Conservation (phyloP, 2,888 invertebrate species). For the Cheilosia pagana region DNA sequence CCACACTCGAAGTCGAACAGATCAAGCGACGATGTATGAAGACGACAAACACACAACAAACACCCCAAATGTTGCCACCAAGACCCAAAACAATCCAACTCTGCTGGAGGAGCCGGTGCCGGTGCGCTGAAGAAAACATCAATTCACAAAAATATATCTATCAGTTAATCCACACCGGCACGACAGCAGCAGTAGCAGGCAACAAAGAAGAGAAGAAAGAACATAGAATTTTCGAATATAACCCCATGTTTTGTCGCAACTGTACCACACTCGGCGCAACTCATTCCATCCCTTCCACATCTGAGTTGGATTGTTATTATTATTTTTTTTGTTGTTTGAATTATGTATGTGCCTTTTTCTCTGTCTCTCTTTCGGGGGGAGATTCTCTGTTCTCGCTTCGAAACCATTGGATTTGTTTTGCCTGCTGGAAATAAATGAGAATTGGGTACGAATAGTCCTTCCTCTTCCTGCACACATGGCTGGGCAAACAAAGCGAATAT, state of each 20-base stretch:
- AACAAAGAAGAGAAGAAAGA: conserved; percentile 45
- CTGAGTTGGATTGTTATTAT: conserved; percentile 26
- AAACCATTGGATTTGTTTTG: conserved; percentile 18
- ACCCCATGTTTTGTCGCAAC: conserved; percentile 76
- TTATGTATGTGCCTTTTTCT: conserved; percentile 12
- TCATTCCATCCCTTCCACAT: conserved; percentile 71
- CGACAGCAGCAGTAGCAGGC: background rate
- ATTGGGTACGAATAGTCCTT: conserved; percentile 55
- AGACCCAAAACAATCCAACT: background rate
- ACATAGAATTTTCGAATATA: conserved; percentile 75
- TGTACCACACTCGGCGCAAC: conserved; percentile 74
- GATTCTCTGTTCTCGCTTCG: conserved; percentile 49
- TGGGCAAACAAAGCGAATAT: conserved; percentile 35
- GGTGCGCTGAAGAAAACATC: conserved; percentile 37
- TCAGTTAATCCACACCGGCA: conserved; percentile 8
- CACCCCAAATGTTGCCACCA: conserved; percentile 2
- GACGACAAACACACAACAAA: too few relatives aligned
- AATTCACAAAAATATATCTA: conserved; percentile 28
- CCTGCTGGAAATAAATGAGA: conserved; percentile 47
- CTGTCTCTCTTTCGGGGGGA: conserved; percentile 22
- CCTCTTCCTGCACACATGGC: conserved; percentile 55
- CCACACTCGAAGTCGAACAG: too few relatives aligned
- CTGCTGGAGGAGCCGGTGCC: background rate
- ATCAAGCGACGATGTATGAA: background rate
- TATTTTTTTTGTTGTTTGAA: conserved; percentile 37